Evolutionary conservation across 2,888 invertebrate species (phyloP), one percentile per base, ranked within the genome.

Genomic region (Lingula anatina): DNA sequence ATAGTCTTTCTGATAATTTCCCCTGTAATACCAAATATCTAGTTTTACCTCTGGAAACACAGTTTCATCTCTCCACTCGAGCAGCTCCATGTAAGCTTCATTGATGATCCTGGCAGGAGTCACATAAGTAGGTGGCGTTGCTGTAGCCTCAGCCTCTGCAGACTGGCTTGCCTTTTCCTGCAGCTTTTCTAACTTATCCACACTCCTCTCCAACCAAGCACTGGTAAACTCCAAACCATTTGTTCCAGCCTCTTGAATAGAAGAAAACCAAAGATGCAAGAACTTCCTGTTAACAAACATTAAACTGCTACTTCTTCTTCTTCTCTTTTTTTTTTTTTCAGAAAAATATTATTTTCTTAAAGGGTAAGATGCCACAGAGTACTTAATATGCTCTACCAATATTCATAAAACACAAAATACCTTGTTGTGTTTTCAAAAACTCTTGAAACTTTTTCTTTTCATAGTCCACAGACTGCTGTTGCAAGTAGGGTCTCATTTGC

Each of bases 391-490:
- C n/a, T n/a, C n/a, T n/a, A n/a, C n/a, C n/a, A n/a, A n/a, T n/a
- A n/a, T n/a, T n/a, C 31, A 31, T 12, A 31, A 31, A 24, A 9
- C 25, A 20, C 25, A 42, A 25, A 27, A 35, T 70, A 86, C 87
- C 86, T 74, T 85, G 80, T 70, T 88, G 83, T 37, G 87, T 79
- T 55, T 86, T 83, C 9, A 93, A 79, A 68, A 86, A 85, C 70
- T 92, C 89, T 25, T 89, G 85, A 71, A 99, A 97, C 78, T 96
- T 95, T 44, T 84, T 81, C 65, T 89, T 84, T 72, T 99, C 99
- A 68, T 94, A 91, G 57, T 90, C 87, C 1, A 94, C 89, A 56
- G 94, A 92, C 66, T 91, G 88, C 26, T 89, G 87, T 56, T 92
- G 86, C 24, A 97, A 88, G 66, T 89, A 88, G 0, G 91, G 92